A percentile compares a stretch with the other conserved stretches of the same genome.
phyloP scores from a whole-genome alignment of 2,888 invertebrate species.

The Protophormia terraenovae region DNA sequence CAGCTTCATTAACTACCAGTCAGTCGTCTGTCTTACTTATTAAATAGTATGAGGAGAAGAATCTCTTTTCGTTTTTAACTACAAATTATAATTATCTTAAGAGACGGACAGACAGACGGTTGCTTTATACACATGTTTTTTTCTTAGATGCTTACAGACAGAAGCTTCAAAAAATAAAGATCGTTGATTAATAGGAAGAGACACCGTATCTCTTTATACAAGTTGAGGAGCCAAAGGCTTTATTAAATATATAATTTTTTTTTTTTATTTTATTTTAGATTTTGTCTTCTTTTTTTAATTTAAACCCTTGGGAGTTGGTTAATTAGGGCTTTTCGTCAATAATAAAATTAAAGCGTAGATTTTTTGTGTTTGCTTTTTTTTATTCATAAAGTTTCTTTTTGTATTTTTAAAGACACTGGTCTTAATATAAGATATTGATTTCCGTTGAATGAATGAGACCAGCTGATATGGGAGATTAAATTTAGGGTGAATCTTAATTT shows the following conservation, averaged over 20 bases:
- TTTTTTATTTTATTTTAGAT: not conserved
- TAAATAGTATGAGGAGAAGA: too few species aligned
- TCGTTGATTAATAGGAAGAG: slow-evolving; percentile 58
- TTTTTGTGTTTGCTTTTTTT: not conserved
- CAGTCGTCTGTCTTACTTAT: too few species aligned
- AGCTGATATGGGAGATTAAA: not conserved
- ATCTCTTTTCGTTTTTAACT: not conserved
- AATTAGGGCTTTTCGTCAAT: slow-evolving; percentile 64
- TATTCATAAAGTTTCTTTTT: not conserved
- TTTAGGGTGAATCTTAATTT: not conserved
- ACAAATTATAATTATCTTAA: slow-evolving; percentile 34
- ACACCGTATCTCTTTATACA: slow-evolving; percentile 18
- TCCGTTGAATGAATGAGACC: not conserved
- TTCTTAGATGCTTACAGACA: slow-evolving; percentile 22
- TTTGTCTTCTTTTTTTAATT: not conserved
- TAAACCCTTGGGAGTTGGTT: slow-evolving; percentile 52
- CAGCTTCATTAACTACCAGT: not conserved
- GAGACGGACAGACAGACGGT: not conserved
- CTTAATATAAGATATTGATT: not conserved
- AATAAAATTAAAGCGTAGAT: slow-evolving; percentile 36
- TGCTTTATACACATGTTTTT: not conserved
- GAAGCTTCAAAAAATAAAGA: slow-evolving; percentile 56
- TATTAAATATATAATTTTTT: slow-evolving; percentile 18
- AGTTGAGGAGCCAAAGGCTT: slow-evolving; percentile 30
- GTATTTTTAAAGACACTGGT: not conserved